Conservation (phyloP, 2,888 invertebrate genomes). For the Craniophora ligustri region DNA sequence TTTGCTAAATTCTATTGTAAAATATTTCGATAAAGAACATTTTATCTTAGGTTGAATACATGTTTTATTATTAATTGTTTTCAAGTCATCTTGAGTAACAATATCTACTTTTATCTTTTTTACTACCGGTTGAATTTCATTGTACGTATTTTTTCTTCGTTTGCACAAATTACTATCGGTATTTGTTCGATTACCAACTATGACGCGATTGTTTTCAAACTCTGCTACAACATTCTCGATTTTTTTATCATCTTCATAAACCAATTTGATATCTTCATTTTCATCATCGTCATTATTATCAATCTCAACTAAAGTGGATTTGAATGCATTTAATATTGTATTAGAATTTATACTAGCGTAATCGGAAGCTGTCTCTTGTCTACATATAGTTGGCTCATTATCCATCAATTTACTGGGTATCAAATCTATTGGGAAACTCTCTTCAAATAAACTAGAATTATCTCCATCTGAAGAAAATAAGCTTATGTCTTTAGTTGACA, state of each 20-base stretch:
- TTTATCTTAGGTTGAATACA: conserved; percentile 42
- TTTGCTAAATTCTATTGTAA: conserved; percentile 57
- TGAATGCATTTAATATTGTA: conserved; percentile 73
- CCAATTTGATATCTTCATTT: conserved; percentile 78
- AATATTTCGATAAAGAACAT: conserved; percentile 55
- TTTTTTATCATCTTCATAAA: conserved; percentile 73
- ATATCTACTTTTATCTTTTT: conserved; percentile 65
- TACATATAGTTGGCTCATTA: conserved; percentile 58
- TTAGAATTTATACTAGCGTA: conserved; percentile 65
- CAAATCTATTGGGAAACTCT: conserved; percentile 87
- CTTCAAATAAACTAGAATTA: conserved; percentile 88
- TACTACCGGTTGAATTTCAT: conserved; percentile 49
- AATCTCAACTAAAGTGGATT: conserved; percentile 65
- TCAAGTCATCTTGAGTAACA: conserved; percentile 5
- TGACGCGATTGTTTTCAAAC: conserved; percentile 57
- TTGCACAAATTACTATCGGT: conserved; percentile 68
- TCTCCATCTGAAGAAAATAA: conserved; percentile 83
- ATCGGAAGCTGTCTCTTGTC: conserved; percentile 52
- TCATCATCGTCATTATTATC: conserved; percentile 55
- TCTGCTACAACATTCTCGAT: conserved; percentile 27
- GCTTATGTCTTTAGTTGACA: conserved; percentile 74
- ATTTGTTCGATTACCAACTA: conserved; percentile 64
- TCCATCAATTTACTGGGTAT: conserved; percentile 83
- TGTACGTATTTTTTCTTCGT: conserved; percentile 54
- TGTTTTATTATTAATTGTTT: conserved; percentile 3